These are phyloP conservation scores for Aporrectodea caliginosa DNA, from an alignment of 1,140 invertebrate species.

Conservation along the genomic window DNA sequence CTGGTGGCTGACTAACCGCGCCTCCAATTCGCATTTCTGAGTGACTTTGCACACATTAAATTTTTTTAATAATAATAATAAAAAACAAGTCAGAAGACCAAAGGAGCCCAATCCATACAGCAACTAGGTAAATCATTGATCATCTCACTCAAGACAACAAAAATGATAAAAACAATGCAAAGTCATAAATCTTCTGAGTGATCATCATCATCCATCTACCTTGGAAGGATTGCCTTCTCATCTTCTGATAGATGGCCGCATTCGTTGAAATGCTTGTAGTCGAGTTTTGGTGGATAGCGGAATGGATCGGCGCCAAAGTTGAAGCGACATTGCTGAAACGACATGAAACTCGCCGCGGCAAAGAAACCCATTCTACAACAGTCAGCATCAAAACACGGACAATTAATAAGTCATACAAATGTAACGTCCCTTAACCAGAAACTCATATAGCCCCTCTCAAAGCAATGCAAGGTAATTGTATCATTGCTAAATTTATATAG, in stretches of 20 bases:
- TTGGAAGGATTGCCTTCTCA: conserved; percentile 46
- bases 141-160: background rate
- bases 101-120: background rate
- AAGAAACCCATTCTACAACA: conserved; percentile 76
- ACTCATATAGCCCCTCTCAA: too few species aligned
- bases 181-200: too few species aligned
- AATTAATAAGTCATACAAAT: too few species aligned
- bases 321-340: conserved; percentile 88
- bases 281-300: conserved; percentile 67
- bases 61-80: background rate
- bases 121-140: background rate
- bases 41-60: background rate
- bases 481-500: too few species aligned
- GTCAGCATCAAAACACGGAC: background rate
- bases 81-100: background rate
- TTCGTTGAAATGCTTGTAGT: conserved; percentile 74
- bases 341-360: conserved; percentile 92
- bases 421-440: too few species aligned
- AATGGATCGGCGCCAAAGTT: conserved; percentile 85
- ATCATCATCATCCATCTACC: too few species aligned
- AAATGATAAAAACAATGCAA: background rate
- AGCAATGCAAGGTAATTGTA: too few species aligned
- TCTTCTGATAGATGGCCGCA: conserved; percentile 63
- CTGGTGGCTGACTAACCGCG: too few species aligned
- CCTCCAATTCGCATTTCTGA: too few species aligned